Evolutionary conservation across 2,888 invertebrate genomes (phyloP).

Genomic region (Schizotus pectinicornis): DNA sequence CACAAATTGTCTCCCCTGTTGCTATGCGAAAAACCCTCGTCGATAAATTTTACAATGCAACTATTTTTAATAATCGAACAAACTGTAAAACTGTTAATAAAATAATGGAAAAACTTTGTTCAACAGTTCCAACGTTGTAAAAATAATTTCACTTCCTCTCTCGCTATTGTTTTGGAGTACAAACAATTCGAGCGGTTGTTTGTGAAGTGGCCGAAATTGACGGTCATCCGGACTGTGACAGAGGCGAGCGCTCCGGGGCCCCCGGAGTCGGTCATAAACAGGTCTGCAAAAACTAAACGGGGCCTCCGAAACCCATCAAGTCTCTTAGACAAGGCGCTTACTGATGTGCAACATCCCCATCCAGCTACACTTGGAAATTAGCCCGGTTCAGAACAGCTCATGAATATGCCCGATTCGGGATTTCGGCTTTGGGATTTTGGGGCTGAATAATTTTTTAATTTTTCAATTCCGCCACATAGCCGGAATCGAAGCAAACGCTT

Average conservation of each 20-base stretch:
- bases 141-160: constrained; percentile 22
- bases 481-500: constrained; percentile 18
- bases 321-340: constrained; percentile 18
- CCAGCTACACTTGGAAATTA: constrained; percentile 7
- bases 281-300: constrained; percentile 18
- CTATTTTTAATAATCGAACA: constrained; percentile 10
- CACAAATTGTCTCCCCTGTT: too few species aligned
- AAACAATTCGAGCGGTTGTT: constrained; percentile 23
- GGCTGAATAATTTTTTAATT: constrained; percentile 21
- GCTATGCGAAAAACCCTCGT: too few species aligned
- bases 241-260: constrained; percentile 11
- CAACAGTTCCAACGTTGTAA: constrained; percentile 28
- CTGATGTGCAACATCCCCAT: constrained; percentile 13
- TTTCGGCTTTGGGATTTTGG: neutral
- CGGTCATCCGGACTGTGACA: constrained; percentile 29
- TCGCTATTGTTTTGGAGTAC: constrained; percentile 24
- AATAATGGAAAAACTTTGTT: constrained; percentile 21
- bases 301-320: constrained; percentile 25
- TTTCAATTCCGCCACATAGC: constrained; percentile 13
- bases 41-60: neutral
- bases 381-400: neutral
- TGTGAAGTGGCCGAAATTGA: constrained; percentile 29
- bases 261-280: constrained; percentile 24
- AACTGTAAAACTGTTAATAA: constrained; percentile 20
- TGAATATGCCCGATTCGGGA: constrained; percentile 7